Evolutionary conservation across 2,797 vertebrate genomes (phyloP).

Genomic region (Mycteria americana): DNA sequence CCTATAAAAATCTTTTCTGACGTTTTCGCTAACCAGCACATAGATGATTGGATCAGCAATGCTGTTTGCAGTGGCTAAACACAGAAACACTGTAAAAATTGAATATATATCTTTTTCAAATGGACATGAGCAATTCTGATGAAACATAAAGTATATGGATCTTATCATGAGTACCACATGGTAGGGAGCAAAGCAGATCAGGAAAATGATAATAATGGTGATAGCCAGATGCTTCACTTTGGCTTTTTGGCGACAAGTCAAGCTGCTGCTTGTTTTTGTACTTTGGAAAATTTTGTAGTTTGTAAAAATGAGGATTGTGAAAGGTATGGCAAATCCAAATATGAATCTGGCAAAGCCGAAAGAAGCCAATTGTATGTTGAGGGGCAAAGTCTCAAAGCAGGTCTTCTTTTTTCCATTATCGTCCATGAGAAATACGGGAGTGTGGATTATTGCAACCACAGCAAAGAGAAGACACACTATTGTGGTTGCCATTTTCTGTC

Average conservation of each 20-base stretch:
- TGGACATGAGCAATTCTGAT: not conserved
- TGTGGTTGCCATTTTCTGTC: conserved; percentile 56
- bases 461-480: conserved; percentile 49
- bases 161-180: conserved; percentile 83
- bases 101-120: conserved; percentile 79
- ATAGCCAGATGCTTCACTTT: conserved; percentile 76
- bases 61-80: conserved; percentile 84
- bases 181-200: conserved; percentile 88
- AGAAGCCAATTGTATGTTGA: conserved; percentile 15
- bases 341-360: conserved; percentile 79
- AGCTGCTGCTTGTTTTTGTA: conserved; percentile 71
- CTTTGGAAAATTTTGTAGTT: conserved; percentile 78
- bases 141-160: conserved; percentile 69
- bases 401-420: not conserved
- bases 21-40: conserved; percentile 80
- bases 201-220: conserved; percentile 83
- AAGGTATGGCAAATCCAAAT: conserved; percentile 81
- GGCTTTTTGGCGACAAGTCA: conserved; percentile 76
- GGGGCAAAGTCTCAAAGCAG: conserved; percentile 84
- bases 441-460: conserved; percentile 70
- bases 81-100: conserved; percentile 77
- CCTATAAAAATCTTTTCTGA: conserved; percentile 75
- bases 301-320: conserved; percentile 75
- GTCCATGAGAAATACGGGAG: conserved; percentile 74
- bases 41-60: conserved; percentile 88